These are phyloP conservation scores for Calameuta idolon DNA, from an alignment of 2,888 invertebrate species.

Conservation along the genomic window DNA sequence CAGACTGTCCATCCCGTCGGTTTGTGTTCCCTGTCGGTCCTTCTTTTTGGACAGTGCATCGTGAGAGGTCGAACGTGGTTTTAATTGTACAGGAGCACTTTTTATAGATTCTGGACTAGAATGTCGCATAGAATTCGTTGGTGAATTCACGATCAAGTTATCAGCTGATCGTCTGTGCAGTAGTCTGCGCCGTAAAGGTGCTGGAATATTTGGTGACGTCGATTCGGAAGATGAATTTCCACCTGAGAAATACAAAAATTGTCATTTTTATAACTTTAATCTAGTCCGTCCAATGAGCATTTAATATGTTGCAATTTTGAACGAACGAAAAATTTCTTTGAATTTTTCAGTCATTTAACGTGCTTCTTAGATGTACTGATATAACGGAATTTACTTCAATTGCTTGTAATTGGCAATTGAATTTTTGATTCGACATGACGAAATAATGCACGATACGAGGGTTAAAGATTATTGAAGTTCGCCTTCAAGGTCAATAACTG, in stretches of 20 bases:
- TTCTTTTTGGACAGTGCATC: conserved; percentile 55
- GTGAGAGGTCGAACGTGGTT: conserved; percentile 61
- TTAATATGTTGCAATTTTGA: too few relatives aligned
- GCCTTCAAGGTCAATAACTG: not conserved
- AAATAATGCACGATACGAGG: not conserved
- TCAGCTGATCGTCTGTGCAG: conserved; percentile 63
- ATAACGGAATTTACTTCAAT: not conserved
- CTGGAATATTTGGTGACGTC: conserved; percentile 55
- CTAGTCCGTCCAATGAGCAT: not conserved
- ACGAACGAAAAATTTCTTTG: too few relatives aligned
- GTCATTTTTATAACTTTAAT: not conserved
- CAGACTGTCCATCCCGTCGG: conserved; percentile 73
- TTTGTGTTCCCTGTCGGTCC: conserved; percentile 45
- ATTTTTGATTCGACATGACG: not conserved
- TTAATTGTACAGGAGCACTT: conserved; percentile 59
- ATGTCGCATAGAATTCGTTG: conserved; percentile 58
- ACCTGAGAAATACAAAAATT: conserved; percentile 42
- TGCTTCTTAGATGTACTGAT: not conserved
- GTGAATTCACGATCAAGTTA: conserved; percentile 58
- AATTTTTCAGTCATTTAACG: not conserved
- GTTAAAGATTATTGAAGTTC: not conserved
- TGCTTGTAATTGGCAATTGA: not conserved
- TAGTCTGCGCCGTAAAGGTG: conserved; percentile 51
- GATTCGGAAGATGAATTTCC: conserved; percentile 59
- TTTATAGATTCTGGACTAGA: conserved; percentile 64